Conservation (phyloP, 2,888 invertebrate genomes). For the Allophyes oxyacanthae region DNA sequence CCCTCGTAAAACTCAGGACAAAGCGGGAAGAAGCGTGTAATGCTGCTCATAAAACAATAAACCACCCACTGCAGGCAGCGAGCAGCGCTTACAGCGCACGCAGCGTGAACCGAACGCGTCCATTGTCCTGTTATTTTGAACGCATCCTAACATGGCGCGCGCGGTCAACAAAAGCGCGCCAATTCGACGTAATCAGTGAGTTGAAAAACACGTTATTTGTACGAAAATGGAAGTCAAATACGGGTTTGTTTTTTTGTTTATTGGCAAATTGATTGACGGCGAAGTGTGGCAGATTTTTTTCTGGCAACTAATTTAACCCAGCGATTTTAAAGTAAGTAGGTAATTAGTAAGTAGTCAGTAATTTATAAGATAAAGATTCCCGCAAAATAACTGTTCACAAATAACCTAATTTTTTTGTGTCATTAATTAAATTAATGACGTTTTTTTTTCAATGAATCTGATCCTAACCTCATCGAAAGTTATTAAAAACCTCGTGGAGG, state of each 20-base stretch:
- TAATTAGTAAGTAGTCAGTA: too few species aligned
- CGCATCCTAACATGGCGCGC: conserved; percentile 58
- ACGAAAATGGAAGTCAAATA: conserved; percentile 27
- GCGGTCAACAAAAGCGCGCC: conserved; percentile 64
- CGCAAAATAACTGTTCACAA: too few species aligned
- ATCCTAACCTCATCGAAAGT: too few species aligned
- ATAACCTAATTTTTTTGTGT: too few species aligned
- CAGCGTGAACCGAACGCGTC: conserved; percentile 53
- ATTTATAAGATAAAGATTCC: too few species aligned
- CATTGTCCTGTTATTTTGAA: conserved; percentile 56
- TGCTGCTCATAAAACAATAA: conserved; percentile 82
- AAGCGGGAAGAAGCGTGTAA: conserved; percentile 74
- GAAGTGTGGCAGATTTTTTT: too few species aligned
- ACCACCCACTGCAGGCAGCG: conserved; percentile 74
- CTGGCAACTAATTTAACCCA: too few species aligned
- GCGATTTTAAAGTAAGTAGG: too few species aligned
- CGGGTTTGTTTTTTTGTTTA: conserved; percentile 19
- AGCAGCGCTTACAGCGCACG: conserved; percentile 44
- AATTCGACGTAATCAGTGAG: conserved; percentile 59
- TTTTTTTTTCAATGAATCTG: too few species aligned
- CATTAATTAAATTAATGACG: too few species aligned
- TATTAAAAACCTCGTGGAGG: too few species aligned
- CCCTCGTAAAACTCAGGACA: conserved; percentile 65
- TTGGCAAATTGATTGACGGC: conserved; percentile 3
- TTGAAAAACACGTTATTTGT: conserved; percentile 49